Conservation (phyloP, 2,888 invertebrate genomes). For the Drosophila nr. perissopoda region DNA sequence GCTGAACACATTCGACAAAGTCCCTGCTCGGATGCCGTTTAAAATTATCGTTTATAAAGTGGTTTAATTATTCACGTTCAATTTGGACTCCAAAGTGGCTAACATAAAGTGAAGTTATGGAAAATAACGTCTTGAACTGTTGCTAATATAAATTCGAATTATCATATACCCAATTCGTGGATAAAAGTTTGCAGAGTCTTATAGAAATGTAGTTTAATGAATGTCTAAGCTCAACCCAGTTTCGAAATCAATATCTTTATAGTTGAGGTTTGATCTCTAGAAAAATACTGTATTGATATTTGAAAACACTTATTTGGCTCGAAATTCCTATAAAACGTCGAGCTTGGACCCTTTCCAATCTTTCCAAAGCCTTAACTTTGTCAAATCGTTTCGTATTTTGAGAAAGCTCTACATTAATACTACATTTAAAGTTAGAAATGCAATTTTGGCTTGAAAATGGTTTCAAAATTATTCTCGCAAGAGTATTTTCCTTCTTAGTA, state of each 20-base stretch:
- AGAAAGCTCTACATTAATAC: no score
- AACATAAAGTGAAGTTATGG: neutral
- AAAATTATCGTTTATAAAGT: constrained; percentile 1
- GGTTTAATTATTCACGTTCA: neutral
- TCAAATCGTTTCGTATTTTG: no score
- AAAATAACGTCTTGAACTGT: neutral
- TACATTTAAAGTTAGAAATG: no score
- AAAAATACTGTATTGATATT: neutral
- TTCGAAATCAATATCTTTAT: neutral
- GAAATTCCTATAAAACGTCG: no score
- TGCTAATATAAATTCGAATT: neutral
- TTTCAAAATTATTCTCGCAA: no score
- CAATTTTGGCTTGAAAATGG: no score
- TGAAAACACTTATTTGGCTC: neutral
- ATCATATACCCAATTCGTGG: neutral
- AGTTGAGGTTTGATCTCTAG: accelerated
- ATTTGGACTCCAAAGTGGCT: constrained; percentile 8
- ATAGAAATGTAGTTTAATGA: neutral
- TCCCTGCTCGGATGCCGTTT: constrained; percentile 7
- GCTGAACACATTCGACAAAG: neutral
- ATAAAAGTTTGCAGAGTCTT: neutral
- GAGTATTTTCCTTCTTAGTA: no score
- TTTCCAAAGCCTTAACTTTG: no score
- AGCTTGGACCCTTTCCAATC: no score
- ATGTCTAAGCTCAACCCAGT: neutral